A percentile compares a stretch with the other conserved stretches of the same genome.
These are phyloP conservation scores for Eupristina koningsbergeri DNA, from an alignment of 1,140 invertebrate genomes.

Conservation along the genomic window DNA sequence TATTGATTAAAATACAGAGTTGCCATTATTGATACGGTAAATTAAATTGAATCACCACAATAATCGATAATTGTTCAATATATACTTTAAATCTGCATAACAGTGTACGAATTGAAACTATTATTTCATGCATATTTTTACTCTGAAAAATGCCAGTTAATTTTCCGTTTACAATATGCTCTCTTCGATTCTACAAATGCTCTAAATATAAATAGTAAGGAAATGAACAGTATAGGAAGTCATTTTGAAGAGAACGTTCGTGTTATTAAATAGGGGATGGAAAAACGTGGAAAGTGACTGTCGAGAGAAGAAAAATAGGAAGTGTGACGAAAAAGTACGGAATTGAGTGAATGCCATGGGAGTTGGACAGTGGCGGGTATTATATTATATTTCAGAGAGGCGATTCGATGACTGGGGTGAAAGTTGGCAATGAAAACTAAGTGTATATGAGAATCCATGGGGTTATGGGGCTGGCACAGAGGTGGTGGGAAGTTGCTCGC, in stretches of 20 bases:
- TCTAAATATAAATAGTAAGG: not conserved
- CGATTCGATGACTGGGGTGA: no score
- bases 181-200: not conserved
- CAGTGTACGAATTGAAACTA: no score
- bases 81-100: no score
- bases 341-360: conserved; percentile 60
- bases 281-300: not conserved
- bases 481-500: conserved; percentile 19
- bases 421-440: conserved; percentile 74
- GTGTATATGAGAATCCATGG: conserved; percentile 74
- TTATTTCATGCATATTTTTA: no score
- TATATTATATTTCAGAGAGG: conserved; percentile 71
- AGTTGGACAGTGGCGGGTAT: conserved; percentile 65
- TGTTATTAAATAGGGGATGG: not conserved
- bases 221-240: not conserved
- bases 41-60: no score
- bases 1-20: no score
- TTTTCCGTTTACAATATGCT: no score
- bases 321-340: not conserved
- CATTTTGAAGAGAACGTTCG: no score
- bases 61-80: no score
- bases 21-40: no score
- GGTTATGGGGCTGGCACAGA: conserved; percentile 63
- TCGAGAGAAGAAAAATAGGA: not conserved
- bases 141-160: no score